Evolutionary conservation across 2,888 invertebrate species (phyloP).

Genomic region (Dicyrtoma fusca): DNA sequence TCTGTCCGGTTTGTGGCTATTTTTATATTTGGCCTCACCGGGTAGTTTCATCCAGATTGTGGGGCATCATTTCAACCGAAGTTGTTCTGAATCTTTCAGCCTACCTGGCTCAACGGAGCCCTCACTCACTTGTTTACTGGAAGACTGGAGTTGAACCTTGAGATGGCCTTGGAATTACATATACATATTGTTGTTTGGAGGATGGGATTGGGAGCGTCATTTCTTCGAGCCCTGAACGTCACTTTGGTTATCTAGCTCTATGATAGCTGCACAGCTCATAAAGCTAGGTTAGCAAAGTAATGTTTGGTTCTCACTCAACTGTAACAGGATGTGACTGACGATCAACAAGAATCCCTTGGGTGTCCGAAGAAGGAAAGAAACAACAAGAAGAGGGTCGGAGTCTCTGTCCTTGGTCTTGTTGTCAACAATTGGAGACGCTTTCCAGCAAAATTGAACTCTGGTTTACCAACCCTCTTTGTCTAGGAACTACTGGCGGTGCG

Average conservation of each 20-base stretch:
- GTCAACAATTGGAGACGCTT: not conserved
- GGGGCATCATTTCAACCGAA: conserved; percentile 18
- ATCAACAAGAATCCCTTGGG: not conserved
- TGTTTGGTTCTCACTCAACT: conserved; percentile 32
- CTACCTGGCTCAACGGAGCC: not conserved
- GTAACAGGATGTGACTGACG: not conserved
- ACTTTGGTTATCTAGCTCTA: conserved; percentile 57
- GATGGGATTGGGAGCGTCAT: not conserved
- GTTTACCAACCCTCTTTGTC: conserved; percentile 53
- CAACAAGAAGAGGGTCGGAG: not conserved
- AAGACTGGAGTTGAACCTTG: not conserved
- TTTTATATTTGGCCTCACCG: conserved; percentile 51
- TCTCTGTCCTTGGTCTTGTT: not conserved
- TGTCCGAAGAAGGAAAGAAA: conserved; percentile 1
- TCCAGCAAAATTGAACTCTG: conserved; percentile 3
- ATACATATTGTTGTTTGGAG: not conserved
- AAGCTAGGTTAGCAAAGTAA: conserved; percentile 57
- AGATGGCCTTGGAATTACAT: not conserved
- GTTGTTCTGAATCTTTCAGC: not conserved
- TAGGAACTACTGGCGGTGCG: conserved; percentile 57
- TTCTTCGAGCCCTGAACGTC: conserved; percentile 12
- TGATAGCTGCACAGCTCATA: conserved; percentile 48
- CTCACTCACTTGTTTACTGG: not conserved
- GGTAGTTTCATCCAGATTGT: conserved; percentile 56
- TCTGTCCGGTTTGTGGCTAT: conserved; percentile 46